A percentile compares a stretch with the other conserved stretches of the same genome.
phyloP scores from a whole-genome alignment of 92 coral and sea anemone genomes.

The Phenganax stokvisi region DNA sequence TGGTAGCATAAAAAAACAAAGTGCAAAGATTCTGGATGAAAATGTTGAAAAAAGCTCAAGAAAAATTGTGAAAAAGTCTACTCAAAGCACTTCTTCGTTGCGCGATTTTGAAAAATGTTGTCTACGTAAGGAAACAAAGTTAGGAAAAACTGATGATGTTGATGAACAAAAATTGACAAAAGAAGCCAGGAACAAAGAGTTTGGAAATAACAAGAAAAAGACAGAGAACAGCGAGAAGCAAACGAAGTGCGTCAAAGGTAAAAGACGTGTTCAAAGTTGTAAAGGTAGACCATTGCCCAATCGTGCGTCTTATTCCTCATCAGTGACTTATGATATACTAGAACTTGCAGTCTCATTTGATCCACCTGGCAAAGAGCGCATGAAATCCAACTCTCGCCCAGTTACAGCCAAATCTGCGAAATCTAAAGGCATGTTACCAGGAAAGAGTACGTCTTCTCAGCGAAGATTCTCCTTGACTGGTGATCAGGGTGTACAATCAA shows the following conservation, averaged over 20 bases:
- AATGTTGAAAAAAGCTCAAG: background rate
- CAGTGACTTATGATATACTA: conserved; percentile 16
- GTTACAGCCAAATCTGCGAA: conserved; percentile 36
- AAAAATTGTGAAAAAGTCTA: conserved; percentile 8
- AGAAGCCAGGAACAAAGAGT: background rate
- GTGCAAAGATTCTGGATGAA: background rate
- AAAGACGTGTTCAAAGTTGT: conserved; percentile 18
- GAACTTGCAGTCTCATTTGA: conserved; percentile 20
- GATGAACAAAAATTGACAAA: background rate
- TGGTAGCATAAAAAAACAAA: background rate
- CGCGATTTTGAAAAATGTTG: background rate
- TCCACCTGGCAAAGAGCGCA: conserved; percentile 35
- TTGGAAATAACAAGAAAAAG: background rate
- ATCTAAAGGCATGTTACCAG: conserved; percentile 69
- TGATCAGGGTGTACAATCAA: conserved; percentile 37
- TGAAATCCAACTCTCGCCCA: background rate
- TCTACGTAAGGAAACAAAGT: background rate
- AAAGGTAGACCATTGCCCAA: background rate
- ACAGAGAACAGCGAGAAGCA: background rate
- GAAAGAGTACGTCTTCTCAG: conserved; percentile 78
- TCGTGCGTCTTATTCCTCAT: background rate
- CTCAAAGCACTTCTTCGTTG: background rate
- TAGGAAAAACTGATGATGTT: background rate
- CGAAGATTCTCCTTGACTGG: conserved; percentile 73
- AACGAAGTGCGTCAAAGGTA: background rate